Evolutionary conservation across 2,888 invertebrate genomes (phyloP).

Genomic region (Drosophila rubida): DNA sequence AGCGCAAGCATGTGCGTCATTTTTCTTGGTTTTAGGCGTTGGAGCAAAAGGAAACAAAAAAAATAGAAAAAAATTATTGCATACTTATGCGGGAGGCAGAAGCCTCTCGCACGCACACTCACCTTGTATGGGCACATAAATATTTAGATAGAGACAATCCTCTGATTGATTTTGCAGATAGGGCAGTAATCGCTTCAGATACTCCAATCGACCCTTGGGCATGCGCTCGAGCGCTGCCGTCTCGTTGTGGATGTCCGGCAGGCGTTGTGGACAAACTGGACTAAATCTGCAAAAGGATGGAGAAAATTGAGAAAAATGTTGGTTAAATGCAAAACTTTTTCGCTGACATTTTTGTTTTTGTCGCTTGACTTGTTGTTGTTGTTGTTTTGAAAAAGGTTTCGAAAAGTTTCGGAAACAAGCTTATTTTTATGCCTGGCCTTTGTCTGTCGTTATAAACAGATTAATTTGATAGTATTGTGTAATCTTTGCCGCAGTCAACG

Average conservation of each 20-base stretch:
- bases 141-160: conserved; percentile 98
- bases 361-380: background rate
- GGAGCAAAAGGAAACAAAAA: conserved; percentile 3
- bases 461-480: conserved; percentile 74
- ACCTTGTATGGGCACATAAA: conserved; percentile 98
- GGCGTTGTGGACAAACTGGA: conserved; percentile 96
- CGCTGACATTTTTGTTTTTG: conserved; percentile 33
- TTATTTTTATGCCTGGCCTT: conserved; percentile 60
- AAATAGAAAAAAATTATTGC: conserved; percentile 29
- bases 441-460: conserved; percentile 74
- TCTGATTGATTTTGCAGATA: conserved; percentile 96
- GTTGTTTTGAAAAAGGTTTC: conserved; percentile 50
- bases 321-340: conserved; percentile 57
- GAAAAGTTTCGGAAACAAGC: conserved; percentile 47
- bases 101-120: conserved; percentile 83
- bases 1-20: conserved; percentile 58
- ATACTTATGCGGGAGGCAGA: conserved; percentile 41
- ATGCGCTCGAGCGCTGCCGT: conserved; percentile 93
- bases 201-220: conserved; percentile 95
- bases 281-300: conserved; percentile 87
- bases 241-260: conserved; percentile 94
- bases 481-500: conserved; percentile 59
- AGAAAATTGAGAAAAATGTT: conserved; percentile 55
- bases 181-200: conserved; percentile 94
- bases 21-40: conserved; percentile 64